A percentile compares a stretch with the other conserved stretches of the same genome.
These are phyloP conservation scores for Stenopsyche tienmushanensis DNA, from an alignment of 1,140 invertebrate genomes.

Conservation along the genomic window DNA sequence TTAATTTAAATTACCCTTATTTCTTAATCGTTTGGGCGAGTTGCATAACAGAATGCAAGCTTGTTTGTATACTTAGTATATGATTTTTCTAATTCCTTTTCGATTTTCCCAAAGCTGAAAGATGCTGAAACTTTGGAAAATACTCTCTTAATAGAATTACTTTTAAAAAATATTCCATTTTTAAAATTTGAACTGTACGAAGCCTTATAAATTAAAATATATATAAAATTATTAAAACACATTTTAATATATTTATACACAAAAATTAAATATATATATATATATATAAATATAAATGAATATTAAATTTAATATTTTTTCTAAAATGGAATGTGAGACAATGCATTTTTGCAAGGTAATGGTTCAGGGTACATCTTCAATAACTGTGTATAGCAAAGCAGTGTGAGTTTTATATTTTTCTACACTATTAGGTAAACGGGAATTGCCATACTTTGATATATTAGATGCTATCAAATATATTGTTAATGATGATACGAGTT, in stretches of 20 bases:
- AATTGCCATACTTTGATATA: neutral
- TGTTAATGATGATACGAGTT: too few relatives aligned
- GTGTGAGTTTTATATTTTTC: constrained; percentile 41
- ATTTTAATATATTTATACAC: too few relatives aligned
- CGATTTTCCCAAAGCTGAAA: neutral
- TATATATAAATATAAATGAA: neutral
- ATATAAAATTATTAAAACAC: too few relatives aligned
- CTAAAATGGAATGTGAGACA: neutral
- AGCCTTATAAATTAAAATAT: too few relatives aligned
- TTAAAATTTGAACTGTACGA: too few relatives aligned
- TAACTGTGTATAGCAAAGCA: constrained; percentile 29
- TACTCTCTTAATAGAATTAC: too few relatives aligned
- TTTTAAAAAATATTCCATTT: too few relatives aligned
- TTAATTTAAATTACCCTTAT: neutral
- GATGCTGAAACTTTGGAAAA: neutral
- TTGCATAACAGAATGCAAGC: neutral
- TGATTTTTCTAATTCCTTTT: neutral
- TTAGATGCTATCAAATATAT: neutral
- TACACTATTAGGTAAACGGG: constrained; percentile 29
- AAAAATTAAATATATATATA: too few relatives aligned
- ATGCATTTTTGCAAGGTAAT: constrained; percentile 1
- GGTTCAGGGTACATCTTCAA: constrained; percentile 39
- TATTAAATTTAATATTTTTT: neutral
- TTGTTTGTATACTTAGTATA: neutral
- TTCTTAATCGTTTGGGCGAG: neutral